A percentile compares a stretch with the other conserved stretches of the same genome.
These are phyloP conservation scores for Ondatra zibethicus DNA, from an alignment of 2,113 vertebrate species.

Conservation along the genomic window DNA sequence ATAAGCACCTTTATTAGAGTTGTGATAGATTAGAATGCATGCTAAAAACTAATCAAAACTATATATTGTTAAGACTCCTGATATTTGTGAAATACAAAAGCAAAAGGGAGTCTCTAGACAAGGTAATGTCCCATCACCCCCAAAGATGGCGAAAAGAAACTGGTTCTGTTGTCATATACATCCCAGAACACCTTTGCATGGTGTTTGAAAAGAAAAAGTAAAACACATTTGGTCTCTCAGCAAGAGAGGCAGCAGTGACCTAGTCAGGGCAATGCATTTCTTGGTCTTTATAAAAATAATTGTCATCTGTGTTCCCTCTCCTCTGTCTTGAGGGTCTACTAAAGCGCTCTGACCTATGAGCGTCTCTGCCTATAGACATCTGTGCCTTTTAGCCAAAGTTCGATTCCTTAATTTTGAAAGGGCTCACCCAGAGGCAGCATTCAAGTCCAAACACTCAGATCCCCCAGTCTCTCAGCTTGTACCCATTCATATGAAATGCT, in stretches of 20 bases:
- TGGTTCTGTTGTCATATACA: neutral
- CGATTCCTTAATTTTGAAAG: neutral
- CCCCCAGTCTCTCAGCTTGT: accelerated
- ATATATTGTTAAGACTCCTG: neutral
- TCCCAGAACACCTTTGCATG: neutral
- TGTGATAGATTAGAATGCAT: neutral
- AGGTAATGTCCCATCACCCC: too few species aligned
- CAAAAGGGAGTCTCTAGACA: neutral
- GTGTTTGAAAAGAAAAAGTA: neutral
- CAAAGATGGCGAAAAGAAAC: neutral
- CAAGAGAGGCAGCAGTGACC: neutral
- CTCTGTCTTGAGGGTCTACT: neutral
- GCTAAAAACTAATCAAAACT: neutral
- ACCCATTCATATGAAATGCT: neutral
- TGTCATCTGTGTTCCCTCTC: neutral
- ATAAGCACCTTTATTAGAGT: neutral
- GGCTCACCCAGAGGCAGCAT: neutral
- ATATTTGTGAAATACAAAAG: constrained; percentile 11
- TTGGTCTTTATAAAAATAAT: neutral
- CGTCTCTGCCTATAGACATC: neutral
- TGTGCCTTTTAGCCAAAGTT: constrained; percentile 19
- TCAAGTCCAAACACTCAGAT: neutral
- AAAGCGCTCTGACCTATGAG: neutral
- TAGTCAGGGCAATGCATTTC: neutral
- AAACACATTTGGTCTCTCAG: neutral